Evolutionary conservation across 2,888 invertebrate genomes (phyloP).

Genomic region (Epirrhoe tristata): DNA sequence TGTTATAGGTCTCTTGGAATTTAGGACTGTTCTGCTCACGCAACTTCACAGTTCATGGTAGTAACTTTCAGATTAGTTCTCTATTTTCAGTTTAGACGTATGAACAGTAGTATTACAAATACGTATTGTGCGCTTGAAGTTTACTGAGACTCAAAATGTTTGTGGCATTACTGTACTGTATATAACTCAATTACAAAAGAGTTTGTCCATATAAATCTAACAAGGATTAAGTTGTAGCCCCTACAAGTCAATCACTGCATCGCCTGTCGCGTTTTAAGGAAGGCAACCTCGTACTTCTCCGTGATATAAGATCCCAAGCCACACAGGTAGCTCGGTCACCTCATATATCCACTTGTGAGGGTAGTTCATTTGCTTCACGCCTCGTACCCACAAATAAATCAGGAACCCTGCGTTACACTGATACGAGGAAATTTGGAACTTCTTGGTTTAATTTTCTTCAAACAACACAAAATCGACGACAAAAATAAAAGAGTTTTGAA

Average conservation of each 20-base stretch:
- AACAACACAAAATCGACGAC: background rate
- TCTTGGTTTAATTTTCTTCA: constrained; percentile 10
- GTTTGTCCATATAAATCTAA: constrained; percentile 7
- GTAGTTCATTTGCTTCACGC: constrained; percentile 83
- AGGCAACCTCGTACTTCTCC: constrained; percentile 32
- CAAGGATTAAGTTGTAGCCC: constrained; percentile 14
- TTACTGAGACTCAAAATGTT: too few species aligned
- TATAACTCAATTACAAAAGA: background rate
- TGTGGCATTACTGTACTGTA: background rate
- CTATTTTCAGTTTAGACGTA: background rate
- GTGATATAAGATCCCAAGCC: constrained; percentile 54
- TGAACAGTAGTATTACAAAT: too few species aligned
- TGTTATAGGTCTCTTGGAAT: constrained; percentile 41
- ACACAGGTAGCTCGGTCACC: constrained; percentile 62
- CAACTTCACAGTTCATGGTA: background rate
- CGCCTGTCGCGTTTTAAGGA: constrained; percentile 29
- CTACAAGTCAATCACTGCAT: constrained; percentile 22
- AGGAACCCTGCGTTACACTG: constrained; percentile 65
- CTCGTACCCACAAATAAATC: constrained; percentile 84
- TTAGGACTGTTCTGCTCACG: constrained; percentile 26
- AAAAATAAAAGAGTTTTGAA: background rate
- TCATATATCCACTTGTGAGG: constrained; percentile 76
- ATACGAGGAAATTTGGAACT: constrained; percentile 60
- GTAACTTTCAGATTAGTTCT: background rate
- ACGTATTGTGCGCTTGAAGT: too few species aligned